Percentiles rank a stretch among this genome's conserved stretches.
Evolutionary conservation across 2,113 vertebrate genomes (phyloP).

Genomic region (Ovibos moschatus): DNA sequence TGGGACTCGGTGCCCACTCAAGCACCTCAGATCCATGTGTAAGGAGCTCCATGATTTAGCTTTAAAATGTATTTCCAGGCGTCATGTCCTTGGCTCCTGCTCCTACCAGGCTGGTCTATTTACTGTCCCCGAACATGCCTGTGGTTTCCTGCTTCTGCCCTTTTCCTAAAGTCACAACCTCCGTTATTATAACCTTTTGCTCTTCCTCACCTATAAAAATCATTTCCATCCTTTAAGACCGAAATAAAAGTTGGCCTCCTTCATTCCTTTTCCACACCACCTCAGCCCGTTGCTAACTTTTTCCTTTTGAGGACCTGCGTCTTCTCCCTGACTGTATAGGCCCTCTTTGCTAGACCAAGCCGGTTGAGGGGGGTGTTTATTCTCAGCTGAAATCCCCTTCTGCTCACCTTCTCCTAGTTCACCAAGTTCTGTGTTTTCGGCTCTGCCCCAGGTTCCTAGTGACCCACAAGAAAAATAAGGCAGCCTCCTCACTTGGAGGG

Average conservation of each 20-base stretch:
- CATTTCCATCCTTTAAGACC: background rate
- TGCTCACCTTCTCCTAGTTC: background rate
- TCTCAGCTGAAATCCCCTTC: background rate
- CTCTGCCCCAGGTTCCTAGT: background rate
- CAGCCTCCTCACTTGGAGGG: background rate
- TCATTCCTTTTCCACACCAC: background rate
- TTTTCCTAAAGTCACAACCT: background rate
- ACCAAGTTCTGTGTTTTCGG: background rate
- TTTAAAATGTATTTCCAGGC: background rate
- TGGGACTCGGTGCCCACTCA: no score
- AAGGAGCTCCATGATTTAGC: background rate
- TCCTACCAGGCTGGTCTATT: background rate
- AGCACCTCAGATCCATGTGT: background rate
- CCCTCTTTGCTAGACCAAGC: background rate
- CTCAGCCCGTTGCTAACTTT: background rate
- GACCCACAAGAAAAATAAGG: background rate
- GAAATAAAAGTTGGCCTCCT: background rate
- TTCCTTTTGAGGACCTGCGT: background rate
- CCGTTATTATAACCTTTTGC: background rate
- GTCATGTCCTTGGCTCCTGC: background rate
- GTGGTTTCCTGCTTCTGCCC: background rate
- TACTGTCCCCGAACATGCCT: background rate
- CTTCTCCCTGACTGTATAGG: background rate
- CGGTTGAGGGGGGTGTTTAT: background rate
- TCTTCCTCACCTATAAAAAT: background rate